These are phyloP conservation scores for Sylvia borin DNA, from an alignment of 2,797 vertebrate genomes.

Conservation along the genomic window DNA sequence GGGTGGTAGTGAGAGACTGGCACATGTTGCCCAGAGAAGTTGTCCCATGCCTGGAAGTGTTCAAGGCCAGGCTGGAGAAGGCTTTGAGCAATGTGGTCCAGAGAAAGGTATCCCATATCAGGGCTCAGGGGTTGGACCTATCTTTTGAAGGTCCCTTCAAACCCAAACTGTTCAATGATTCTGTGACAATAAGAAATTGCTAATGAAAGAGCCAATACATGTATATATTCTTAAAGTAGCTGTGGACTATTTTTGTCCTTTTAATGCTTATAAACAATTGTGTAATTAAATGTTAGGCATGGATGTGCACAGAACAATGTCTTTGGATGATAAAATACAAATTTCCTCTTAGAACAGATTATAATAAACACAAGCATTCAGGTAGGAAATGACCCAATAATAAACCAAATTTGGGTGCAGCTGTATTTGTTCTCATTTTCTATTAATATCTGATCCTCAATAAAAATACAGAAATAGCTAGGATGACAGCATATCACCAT, in stretches of 20 bases:
- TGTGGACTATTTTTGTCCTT: background rate
- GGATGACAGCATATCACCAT: background rate
- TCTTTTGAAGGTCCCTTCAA: background rate
- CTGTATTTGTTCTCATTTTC: background rate
- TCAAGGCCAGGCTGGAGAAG: background rate
- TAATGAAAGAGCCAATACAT: background rate
- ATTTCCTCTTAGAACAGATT: background rate
- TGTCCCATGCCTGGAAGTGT: background rate
- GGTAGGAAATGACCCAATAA: background rate
- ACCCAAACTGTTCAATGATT: background rate
- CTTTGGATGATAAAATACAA: background rate
- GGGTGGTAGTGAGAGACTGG: background rate
- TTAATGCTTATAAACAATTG: background rate
- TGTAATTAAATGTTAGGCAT: background rate
- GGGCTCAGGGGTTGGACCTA: background rate
- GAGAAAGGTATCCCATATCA: background rate
- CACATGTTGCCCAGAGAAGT: background rate
- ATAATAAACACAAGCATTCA: background rate
- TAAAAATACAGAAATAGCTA: background rate
- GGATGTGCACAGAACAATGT: background rate
- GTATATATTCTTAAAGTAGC: background rate
- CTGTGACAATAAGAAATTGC: background rate
- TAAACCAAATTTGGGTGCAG: background rate
- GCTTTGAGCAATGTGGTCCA: background rate
- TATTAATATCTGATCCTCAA: background rate